A percentile compares a stretch with the other conserved stretches of the same genome.
Conservation (phyloP, 1,140 invertebrate species). For the Planococcus citri region DNA sequence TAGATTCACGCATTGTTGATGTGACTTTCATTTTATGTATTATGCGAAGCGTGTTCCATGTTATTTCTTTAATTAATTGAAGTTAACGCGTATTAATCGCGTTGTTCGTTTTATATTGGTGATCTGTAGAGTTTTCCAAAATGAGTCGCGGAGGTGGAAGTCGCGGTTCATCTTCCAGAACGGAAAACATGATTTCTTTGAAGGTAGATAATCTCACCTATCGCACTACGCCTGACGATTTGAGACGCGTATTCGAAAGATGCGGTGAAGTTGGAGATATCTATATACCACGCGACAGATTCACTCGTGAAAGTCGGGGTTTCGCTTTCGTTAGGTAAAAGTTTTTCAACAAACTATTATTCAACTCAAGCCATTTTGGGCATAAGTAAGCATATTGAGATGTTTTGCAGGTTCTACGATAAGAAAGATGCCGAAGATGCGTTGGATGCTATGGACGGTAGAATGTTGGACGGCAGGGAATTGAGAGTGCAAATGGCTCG, state of each 20-base stretch:
- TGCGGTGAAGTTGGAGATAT: slow-evolving; percentile 97
- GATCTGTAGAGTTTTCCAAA: too few relatives aligned
- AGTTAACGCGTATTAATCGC: too few relatives aligned
- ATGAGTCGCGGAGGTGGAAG: slow-evolving; percentile 69
- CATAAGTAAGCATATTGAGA: too few relatives aligned
- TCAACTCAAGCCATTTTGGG: too few relatives aligned
- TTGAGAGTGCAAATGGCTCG: slow-evolving; percentile 91
- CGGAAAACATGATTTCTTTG: slow-evolving; percentile 91
- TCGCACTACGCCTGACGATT: slow-evolving; percentile 86
- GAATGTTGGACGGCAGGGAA: slow-evolving; percentile 89
- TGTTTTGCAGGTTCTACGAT: slow-evolving; percentile 77
- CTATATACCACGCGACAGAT: slow-evolving; percentile 91
- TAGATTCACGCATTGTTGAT: too few relatives aligned
- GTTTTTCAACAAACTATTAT: too few relatives aligned
- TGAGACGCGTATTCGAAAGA: slow-evolving; percentile 85
- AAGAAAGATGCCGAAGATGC: slow-evolving; percentile 91
- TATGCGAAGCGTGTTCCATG: too few relatives aligned
- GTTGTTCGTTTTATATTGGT: too few relatives aligned
- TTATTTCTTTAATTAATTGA: too few relatives aligned
- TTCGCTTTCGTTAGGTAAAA: slow-evolving; percentile 94
- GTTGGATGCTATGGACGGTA: slow-evolving; percentile 89
- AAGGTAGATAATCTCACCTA: slow-evolving; percentile 98
- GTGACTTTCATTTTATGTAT: too few relatives aligned
- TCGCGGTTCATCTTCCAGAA: slow-evolving; percentile 69
- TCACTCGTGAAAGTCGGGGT: slow-evolving; percentile 85